phyloP scores from a whole-genome alignment of 2,888 invertebrate species.

The Napeogenes inachia region DNA sequence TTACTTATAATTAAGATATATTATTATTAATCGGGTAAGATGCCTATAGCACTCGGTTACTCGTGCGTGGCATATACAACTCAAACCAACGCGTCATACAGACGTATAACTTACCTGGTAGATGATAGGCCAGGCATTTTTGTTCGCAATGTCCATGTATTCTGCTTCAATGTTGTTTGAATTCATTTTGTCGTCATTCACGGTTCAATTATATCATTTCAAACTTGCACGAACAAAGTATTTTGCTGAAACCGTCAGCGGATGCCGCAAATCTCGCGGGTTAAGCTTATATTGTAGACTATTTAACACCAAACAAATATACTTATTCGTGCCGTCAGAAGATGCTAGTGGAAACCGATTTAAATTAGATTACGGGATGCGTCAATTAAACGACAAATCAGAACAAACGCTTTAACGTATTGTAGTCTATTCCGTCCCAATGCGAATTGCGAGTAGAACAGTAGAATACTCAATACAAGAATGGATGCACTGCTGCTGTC shows the following conservation, averaged over 20 bases:
- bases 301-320: constrained; percentile 7
- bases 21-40: constrained; percentile 12
- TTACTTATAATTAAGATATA: not conserved
- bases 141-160: constrained; percentile 82
- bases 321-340: constrained; percentile 3
- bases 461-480: constrained; percentile 4
- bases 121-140: constrained; percentile 82
- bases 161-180: constrained; percentile 80
- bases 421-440: constrained; percentile 13
- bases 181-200: constrained; percentile 45
- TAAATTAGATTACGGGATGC: constrained; percentile 12
- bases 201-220: constrained; percentile 45
- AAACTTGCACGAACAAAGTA: constrained; percentile 39
- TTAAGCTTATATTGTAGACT: constrained; percentile 21
- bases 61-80: constrained; percentile 49
- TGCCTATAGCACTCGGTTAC: constrained; percentile 23
- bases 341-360: constrained; percentile 6
- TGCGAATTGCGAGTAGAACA: constrained; percentile 3
- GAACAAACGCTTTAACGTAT: constrained; percentile 13
- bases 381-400: constrained; percentile 12
- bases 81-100: constrained; percentile 39
- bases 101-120: constrained; percentile 80
- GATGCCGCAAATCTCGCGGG: constrained; percentile 41
- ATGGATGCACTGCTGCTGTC: constrained; percentile 22
- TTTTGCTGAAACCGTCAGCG: constrained; percentile 39